These are phyloP conservation scores for Phymorhynchus buccinoides DNA, from an alignment of 1,140 invertebrate species.

Conservation along the genomic window DNA sequence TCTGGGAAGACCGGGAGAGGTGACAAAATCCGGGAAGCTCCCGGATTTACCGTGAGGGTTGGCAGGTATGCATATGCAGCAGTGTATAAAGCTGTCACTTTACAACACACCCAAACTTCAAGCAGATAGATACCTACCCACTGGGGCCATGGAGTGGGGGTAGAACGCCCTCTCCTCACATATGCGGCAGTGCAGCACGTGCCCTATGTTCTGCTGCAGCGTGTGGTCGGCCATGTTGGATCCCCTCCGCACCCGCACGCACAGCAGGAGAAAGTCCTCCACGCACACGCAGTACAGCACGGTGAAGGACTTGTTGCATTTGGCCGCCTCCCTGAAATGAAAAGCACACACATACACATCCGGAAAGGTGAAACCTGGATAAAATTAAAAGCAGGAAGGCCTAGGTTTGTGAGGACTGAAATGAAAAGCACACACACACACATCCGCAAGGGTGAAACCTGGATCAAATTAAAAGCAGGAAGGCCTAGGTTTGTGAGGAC, in stretches of 20 bases:
- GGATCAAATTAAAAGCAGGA: no score
- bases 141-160: conserved; percentile 58
- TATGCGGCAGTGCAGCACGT: conserved; percentile 69
- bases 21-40: no score
- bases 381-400: no score
- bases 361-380: no score
- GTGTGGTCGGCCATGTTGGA: conserved; percentile 63
- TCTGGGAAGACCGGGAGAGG: no score
- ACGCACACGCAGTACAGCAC: conserved; percentile 62
- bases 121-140: conserved; percentile 58
- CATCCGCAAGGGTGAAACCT: no score
- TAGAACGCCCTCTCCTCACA: conserved; percentile 72
- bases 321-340: conserved; percentile 65
- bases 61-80: conserved; percentile 72
- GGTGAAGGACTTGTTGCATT: conserved; percentile 70
- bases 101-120: no score
- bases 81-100: conserved; percentile 67
- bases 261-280: conserved; percentile 67
- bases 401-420: no score
- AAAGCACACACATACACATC: neutral
- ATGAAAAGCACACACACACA: no score
- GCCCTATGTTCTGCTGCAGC: conserved; percentile 56
- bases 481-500: no score
- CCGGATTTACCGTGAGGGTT: no score
- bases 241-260: conserved; percentile 63